Conservation (phyloP, 2,113 vertebrate species). For the Thermophis baileyi region DNA sequence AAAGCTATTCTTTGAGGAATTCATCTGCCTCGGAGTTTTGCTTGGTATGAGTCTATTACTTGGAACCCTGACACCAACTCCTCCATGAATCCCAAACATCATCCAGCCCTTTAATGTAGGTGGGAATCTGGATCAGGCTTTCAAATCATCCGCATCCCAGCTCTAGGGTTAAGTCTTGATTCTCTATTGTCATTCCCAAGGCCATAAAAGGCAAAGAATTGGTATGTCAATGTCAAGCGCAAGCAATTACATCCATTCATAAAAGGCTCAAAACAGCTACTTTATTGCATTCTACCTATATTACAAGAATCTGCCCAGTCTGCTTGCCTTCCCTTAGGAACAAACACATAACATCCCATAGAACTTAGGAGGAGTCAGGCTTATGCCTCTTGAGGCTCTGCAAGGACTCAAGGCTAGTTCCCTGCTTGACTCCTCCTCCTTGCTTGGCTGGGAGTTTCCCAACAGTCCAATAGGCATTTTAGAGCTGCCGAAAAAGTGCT, state of each 20-base stretch:
- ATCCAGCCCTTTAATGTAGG: background rate
- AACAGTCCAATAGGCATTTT: background rate
- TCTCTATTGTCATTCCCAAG: background rate
- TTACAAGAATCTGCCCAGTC: background rate
- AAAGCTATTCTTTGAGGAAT: too few relatives aligned
- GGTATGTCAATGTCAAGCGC: background rate
- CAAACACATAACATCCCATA: background rate
- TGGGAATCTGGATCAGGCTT: background rate
- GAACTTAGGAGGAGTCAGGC: background rate
- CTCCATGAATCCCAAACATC: background rate
- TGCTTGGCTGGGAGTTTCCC: background rate
- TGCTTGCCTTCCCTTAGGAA: background rate
- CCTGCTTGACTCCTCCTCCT: background rate
- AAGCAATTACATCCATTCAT: background rate
- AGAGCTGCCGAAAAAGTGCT: background rate
- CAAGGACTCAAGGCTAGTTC: background rate
- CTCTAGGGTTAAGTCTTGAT: background rate
- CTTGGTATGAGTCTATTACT: too few relatives aligned
- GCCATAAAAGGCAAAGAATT: background rate
- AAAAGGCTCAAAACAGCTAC: background rate
- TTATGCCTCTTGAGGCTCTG: background rate
- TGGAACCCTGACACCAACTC: background rate
- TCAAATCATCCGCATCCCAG: background rate
- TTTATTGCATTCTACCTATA: background rate
- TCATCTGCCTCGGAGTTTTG: too few relatives aligned